Evolutionary conservation across 1,140 invertebrate species (phyloP), one percentile per base, ranked within the genome.

Genomic region (Temnothorax curvispinosus): DNA sequence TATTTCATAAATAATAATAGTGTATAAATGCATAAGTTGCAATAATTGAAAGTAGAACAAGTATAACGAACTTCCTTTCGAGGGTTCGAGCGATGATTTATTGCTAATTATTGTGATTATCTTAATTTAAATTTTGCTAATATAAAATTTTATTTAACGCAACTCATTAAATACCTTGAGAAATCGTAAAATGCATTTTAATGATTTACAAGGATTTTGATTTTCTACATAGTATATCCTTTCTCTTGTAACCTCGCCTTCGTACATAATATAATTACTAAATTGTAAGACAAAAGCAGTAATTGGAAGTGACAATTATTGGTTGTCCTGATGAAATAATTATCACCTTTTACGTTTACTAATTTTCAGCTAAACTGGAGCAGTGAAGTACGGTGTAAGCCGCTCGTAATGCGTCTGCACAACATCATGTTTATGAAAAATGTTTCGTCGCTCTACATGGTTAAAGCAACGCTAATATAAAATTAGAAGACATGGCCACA

Each of bases 401-500:
- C 91, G 91, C 88, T 91, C 72, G 52, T 80, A 84, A 88, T 88
- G 60, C 82, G 74, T 84, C 74, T 78, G 84, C 80, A 86, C 84
- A 86, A 90, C 87, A 92, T 77, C 78, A 91, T 81, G 92, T 89
- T 93, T 91, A 89, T 91, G 87, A 92, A 87, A 91, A 93, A 93
- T 94, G 93, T 94, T 95, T 94, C 94, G 94, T 94, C 93, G 94
- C 94, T 95, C 93, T 94, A 94, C 93, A 91, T 92, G 88, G 92
- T 92, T 94, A 94, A 94, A 94, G 93, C 93, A 93, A 94, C 93
- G 93, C 89, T 93, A 93, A 94, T 93, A 92, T 81, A 64, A 90
- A 92, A 92, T 89, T 88, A 85, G 81, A 91, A 91, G 90, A 92
- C 87, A 88, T 87, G 92, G 89, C 89, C 86, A 89, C 86, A 89